Evolutionary conservation across 2,797 vertebrate genomes (phyloP), one percentile per base, ranked within the genome.

Genomic region (Petrocephalus sullivani): DNA sequence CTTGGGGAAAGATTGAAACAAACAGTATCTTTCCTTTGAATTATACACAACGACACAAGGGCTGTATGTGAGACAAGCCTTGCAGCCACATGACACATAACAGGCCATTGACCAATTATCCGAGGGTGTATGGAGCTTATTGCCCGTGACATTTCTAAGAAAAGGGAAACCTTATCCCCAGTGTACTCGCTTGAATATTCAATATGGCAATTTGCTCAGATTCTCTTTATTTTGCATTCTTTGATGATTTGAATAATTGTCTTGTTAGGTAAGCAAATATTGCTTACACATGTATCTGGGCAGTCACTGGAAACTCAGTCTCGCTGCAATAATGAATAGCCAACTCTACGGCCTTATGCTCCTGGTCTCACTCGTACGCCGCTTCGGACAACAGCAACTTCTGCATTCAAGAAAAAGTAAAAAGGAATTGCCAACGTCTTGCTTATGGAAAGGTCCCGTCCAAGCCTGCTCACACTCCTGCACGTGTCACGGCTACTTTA

Each of bases 71-170:
- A 51, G 21, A 46, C 33, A 37, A 8, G 88, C 90, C 91, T 83
- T 61, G 91, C 92, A 93, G 90, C 90, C 37, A 33, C 46, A 37
- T 14, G 57, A 56, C 16, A 51, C 56, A 64, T 54, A 51, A 46
- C 37, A 75, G 10, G 46, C 46, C 85, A 64, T 41, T 10, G 41
- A 87, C n/a, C 75, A 51, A 87, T 89, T 56, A 89, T 49, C 71
- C 8, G 2, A 23, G 37, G 2, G 19, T 37, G 21, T 83, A 19
- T 85, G 23, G 28, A 41, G 78, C 57, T 86, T 60, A 54, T 41
- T 85, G 21, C 41, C 28, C 53, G n/a, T 64, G 10, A 85, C 86
- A 81, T 82, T 64, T 46, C 67, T 57, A 61, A 16, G 61, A 0
- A 23, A 16, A 14, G 10, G 7, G 28, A n/a, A 41, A 14, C 33